Base-by-base conservation (phyloP, 2,113 vertebrate genomes). In the Craseonycteris thonglongyai region DNA sequence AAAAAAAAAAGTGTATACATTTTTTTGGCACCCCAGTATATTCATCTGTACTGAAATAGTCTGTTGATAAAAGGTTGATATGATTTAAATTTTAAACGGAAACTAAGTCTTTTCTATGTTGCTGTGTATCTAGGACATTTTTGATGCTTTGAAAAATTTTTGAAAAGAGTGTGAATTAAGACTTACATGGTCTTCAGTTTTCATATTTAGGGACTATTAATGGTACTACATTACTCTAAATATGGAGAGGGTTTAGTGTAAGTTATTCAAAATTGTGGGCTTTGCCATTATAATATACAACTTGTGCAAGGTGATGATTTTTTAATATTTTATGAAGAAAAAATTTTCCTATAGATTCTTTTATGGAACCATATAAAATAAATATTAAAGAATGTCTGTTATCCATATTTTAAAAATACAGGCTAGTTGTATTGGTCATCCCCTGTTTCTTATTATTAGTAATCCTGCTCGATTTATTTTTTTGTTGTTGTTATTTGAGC, bases 61-160 rank as follows among this genome's bases (percentile, higher is more conserved):
- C 35, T 88, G 19, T 47, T 85, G 40, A 87, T 81, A 75, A 83
- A 81, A 49, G 24, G 5, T 81, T 58, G 22, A 79, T 42, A 49
- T 83, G 30, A 30, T 42, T 78, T 91, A 82, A 81, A 71, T 89
- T 93, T 81, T 74, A 95, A 91, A 54, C 91, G 86, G 26, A 66
- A 95, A 49, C 9, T n/a, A 91, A 85, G 51, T 7, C 18, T 75
- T 93, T 91, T 47, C 58, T 91, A 0, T 59, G 21, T 95, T 93
- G 28, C 38, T 81, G 1, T 85, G 9, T 85, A 58, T 49, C 15
- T 78, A n/a, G 54, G 47, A 2, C 38, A 40, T 89, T 90, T 72
- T 93, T 66, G 45, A 66, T 66, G 14, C 63, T 96, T 80, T 68
- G 33, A 90, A 95, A 72, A 40, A 5, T 40, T 28, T 68, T 80